These are phyloP conservation scores for Clunio marinus DNA, from an alignment of 2,888 invertebrate species.

Conservation along the genomic window DNA sequence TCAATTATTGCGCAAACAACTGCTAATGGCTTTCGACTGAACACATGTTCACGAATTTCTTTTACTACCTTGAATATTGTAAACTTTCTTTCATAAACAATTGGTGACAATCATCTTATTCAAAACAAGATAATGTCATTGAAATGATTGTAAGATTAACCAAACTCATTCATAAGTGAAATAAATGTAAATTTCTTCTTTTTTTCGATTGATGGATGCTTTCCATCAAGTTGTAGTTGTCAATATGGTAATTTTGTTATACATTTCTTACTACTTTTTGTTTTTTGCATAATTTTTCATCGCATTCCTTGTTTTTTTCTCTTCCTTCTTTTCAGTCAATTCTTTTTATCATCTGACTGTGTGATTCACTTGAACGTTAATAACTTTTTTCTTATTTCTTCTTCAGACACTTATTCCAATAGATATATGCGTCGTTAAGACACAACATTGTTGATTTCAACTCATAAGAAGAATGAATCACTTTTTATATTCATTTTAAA, in stretches of 20 bases:
- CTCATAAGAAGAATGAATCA: neutral
- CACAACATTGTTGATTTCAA: neutral
- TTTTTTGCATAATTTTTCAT: neutral
- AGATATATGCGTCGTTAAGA: neutral
- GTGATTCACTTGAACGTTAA: neutral
- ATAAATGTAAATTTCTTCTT: neutral
- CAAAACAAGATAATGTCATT: neutral
- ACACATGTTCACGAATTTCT: too few species aligned
- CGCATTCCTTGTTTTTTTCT: neutral
- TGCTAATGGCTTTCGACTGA: neutral
- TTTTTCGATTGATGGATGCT: neutral
- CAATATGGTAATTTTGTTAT: neutral
- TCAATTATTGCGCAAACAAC: constrained; percentile 12
- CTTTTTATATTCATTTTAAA: too few species aligned
- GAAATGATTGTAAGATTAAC: neutral
- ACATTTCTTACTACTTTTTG: neutral
- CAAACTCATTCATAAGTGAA: too few species aligned
- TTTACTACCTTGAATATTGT: too few species aligned
- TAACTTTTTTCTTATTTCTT: neutral
- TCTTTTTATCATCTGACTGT: neutral
- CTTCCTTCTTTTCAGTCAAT: neutral
- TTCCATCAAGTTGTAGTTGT: neutral
- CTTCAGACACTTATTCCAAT: neutral
- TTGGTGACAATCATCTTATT: neutral
- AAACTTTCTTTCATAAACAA: neutral